A percentile compares a stretch with the other conserved stretches of the same genome.
These are phyloP conservation scores for Orchestes rusci DNA, from an alignment of 2,888 invertebrate species.

Conservation along the genomic window DNA sequence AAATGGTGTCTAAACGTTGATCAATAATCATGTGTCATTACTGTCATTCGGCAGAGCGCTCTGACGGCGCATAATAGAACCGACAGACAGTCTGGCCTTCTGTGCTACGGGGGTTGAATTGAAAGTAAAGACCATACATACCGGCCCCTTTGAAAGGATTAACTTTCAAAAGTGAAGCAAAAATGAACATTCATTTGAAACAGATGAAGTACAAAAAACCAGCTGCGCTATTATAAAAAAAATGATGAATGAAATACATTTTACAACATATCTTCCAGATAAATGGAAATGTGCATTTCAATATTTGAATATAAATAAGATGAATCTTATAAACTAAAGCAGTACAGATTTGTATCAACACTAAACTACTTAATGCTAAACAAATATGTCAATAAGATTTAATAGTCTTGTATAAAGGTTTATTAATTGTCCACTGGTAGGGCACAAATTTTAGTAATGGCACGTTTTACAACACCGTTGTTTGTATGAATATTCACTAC, in stretches of 20 bases:
- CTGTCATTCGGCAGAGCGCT: too few species aligned
- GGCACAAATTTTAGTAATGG: slow-evolving; percentile 3
- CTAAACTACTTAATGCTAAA: background rate
- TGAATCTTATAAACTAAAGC: background rate
- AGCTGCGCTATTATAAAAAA: too few species aligned
- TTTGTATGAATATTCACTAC: slow-evolving; percentile 7
- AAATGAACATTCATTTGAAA: background rate
- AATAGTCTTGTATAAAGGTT: background rate
- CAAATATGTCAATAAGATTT: background rate
- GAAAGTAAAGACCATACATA: slow-evolving; percentile 6
- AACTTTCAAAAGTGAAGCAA: slow-evolving; percentile 8
- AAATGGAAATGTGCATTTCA: too few species aligned
- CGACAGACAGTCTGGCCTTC: too few species aligned
- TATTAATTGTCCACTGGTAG: slow-evolving; percentile 3
- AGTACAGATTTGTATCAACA: too few species aligned
- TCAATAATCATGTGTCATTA: too few species aligned
- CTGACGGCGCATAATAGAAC: too few species aligned
- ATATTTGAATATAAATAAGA: slow-evolving; percentile 1
- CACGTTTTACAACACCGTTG: slow-evolving; percentile 5
- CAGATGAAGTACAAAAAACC: too few species aligned
- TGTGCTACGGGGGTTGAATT: too few species aligned
- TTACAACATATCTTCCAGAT: too few species aligned
- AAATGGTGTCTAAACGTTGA: too few species aligned
- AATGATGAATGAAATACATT: too few species aligned
- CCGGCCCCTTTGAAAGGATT: slow-evolving; percentile 11